A percentile compares a stretch with the other conserved stretches of the same genome.
These are phyloP conservation scores for Tipula confusa DNA, from an alignment of 2,888 invertebrate genomes.

Conservation along the genomic window DNA sequence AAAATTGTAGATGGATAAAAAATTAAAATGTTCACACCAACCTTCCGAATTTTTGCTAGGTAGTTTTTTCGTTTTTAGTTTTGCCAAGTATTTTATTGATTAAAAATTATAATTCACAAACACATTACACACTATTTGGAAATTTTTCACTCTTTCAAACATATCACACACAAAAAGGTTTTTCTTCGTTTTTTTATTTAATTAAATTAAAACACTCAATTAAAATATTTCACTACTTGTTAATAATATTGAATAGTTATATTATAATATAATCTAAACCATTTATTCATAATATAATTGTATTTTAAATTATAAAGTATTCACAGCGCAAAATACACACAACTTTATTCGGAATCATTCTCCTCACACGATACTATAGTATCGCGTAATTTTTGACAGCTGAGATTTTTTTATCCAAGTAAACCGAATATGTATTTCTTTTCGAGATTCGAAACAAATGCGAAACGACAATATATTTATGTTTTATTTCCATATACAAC, in stretches of 20 bases:
- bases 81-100: background rate
- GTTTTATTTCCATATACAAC: background rate
- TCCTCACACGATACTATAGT: background rate
- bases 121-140: background rate
- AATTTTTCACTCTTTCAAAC: no score
- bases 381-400: conserved; percentile 1
- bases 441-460: background rate
- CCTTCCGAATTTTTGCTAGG: background rate
- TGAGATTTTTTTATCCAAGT: background rate
- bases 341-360: background rate
- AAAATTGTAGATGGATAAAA: no score
- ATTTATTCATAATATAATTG: no score
- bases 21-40: background rate
- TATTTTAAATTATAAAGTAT: background rate
- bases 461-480: background rate
- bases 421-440: background rate
- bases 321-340: background rate
- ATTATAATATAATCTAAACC: background rate
- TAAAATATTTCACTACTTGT: background rate
- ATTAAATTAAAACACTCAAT: background rate
- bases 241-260: background rate
- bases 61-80: background rate
- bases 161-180: background rate
- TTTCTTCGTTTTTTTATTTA: background rate
- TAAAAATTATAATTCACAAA: background rate